phyloP scores from a whole-genome alignment of 2,888 invertebrate genomes.

The Tricholauxania praeusta region DNA sequence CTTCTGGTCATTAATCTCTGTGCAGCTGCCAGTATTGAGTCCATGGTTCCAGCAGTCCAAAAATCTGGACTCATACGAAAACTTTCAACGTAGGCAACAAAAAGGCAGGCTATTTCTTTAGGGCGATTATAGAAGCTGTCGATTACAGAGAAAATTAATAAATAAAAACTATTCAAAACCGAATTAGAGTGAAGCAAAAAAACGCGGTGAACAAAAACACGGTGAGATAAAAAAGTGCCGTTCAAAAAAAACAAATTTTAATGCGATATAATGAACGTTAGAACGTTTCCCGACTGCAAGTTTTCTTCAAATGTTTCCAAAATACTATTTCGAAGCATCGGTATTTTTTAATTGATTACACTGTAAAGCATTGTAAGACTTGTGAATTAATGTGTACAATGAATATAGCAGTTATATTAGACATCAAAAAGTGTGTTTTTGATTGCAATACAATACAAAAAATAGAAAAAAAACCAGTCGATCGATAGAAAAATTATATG shows the following conservation, averaged over 20 bases:
- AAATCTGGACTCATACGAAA: constrained; percentile 60
- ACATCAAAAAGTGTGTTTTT: too few relatives aligned
- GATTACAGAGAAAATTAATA: too few relatives aligned
- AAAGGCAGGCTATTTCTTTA: constrained; percentile 59
- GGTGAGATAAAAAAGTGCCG: not conserved
- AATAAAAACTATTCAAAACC: too few relatives aligned
- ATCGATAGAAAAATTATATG: not conserved
- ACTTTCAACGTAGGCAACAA: constrained; percentile 60
- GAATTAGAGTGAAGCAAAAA: too few relatives aligned
- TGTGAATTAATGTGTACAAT: too few relatives aligned
- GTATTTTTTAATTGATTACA: too few relatives aligned
- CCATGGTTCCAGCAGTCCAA: constrained; percentile 59
- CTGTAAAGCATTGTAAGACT: too few relatives aligned
- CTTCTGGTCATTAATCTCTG: constrained; percentile 54
- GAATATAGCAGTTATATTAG: too few relatives aligned
- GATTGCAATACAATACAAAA: not conserved
- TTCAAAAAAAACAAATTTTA: not conserved
- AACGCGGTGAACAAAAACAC: too few relatives aligned
- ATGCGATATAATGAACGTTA: not conserved
- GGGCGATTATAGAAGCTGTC: constrained; percentile 54
- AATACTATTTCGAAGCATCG: too few relatives aligned
- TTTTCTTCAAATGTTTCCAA: too few relatives aligned
- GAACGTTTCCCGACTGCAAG: too few relatives aligned
- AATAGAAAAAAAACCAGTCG: not conserved
- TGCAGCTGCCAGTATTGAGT: constrained; percentile 56